These are phyloP conservation scores for Drosophila cyrtoloma DNA, from an alignment of 2,888 invertebrate genomes.

Conservation along the genomic window DNA sequence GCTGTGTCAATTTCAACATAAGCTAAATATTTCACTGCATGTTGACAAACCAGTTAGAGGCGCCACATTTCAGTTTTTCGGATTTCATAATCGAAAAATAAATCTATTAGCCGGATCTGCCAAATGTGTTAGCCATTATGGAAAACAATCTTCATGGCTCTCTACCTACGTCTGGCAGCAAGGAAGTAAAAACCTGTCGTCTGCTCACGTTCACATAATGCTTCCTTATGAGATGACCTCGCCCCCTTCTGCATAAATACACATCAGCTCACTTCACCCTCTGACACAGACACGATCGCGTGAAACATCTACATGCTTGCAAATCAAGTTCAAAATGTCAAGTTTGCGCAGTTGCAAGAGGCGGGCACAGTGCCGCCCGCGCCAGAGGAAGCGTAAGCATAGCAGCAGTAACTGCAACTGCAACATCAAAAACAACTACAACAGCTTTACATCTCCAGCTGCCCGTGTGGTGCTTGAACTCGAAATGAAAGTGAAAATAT, in stretches of 20 bases:
- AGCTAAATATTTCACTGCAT: conserved; percentile 6
- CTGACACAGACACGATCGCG: conserved; percentile 30
- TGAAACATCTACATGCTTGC: conserved; percentile 10
- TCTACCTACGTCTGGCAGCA: conserved; percentile 8
- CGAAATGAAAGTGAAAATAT: conserved; percentile 82
- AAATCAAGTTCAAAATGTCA: conserved; percentile 79
- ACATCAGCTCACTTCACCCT: conserved; percentile 7
- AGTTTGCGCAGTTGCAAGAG: conserved; percentile 55
- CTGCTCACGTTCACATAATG: conserved; percentile 55
- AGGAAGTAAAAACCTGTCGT: conserved; percentile 42
- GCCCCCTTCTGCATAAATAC: not conserved
- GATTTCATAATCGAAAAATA: conserved; percentile 66
- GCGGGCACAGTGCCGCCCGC: conserved; percentile 34
- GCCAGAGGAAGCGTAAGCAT: conserved; percentile 52
- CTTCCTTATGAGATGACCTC: conserved; percentile 56
- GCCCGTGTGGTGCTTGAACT: conserved; percentile 79
- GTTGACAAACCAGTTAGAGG: conserved; percentile 66
- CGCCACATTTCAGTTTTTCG: conserved; percentile 42
- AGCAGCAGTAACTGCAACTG: conserved; percentile 1
- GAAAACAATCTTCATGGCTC: conserved; percentile 51
- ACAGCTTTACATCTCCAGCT: conserved; percentile 35
- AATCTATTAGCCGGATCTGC: conserved; percentile 37
- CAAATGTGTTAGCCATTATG: conserved; percentile 72
- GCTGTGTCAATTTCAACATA: conserved; percentile 30
- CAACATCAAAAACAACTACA: conserved; percentile 13